phyloP scores from a whole-genome alignment of 2,113 vertebrate genomes.

The Polypterus senegalus region DNA sequence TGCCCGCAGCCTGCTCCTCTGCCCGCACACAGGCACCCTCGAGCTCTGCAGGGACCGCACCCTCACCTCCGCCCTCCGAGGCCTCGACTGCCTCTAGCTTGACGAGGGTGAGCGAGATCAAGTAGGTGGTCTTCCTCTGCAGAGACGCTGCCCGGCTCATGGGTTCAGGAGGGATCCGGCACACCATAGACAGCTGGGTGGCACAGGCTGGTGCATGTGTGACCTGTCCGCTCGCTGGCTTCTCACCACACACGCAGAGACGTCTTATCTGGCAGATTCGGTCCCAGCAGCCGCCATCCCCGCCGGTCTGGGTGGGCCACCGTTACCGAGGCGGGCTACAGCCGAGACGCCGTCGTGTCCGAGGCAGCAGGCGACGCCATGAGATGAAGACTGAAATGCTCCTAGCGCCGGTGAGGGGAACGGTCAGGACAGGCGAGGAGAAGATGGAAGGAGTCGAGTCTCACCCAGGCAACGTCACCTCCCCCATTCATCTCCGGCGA shows the following conservation, averaged over 20 bases:
- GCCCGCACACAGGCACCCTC: slow-evolving; percentile 25
- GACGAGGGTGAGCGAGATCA: slow-evolving; percentile 87
- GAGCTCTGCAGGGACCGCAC: slow-evolving; percentile 11
- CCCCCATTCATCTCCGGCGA: not conserved
- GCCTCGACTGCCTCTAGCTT: slow-evolving; percentile 66
- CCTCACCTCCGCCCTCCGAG: slow-evolving; percentile 34
- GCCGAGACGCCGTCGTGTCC: not conserved
- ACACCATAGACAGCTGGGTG: slow-evolving; percentile 30
- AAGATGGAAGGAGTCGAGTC: not conserved
- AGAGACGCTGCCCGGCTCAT: slow-evolving; percentile 67
- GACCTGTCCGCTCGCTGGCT: no score
- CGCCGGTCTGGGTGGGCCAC: not conserved
- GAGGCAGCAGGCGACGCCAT: slow-evolving; percentile 3
- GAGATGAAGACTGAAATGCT: slow-evolving; percentile 5
- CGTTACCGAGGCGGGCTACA: not conserved
- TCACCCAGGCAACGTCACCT: slow-evolving; percentile 2
- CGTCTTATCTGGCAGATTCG: not conserved
- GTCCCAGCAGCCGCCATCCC: not conserved
- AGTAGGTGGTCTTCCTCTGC: slow-evolving; percentile 86
- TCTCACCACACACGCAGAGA: not conserved
- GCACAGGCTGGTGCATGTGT: not conserved
- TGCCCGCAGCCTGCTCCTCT: slow-evolving; percentile 25
- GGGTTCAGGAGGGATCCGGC: slow-evolving; percentile 44
- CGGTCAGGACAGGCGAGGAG: not conserved
- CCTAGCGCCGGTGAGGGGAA: not conserved